Evolutionary conservation across 2,797 vertebrate species (phyloP).

Genomic region (Malurus splendens): DNA sequence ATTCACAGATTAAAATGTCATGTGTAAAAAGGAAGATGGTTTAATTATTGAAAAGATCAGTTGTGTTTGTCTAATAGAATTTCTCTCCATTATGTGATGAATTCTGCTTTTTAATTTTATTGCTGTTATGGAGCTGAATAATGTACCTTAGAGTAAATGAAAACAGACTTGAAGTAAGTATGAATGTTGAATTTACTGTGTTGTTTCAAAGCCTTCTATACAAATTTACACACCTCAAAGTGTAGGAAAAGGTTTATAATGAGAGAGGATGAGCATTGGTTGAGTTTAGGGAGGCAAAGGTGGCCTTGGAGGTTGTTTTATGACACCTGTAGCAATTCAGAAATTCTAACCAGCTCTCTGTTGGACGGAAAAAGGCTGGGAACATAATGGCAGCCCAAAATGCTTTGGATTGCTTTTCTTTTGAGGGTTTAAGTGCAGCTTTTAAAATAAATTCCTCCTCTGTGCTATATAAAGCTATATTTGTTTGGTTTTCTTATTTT

Average conservation of each 20-base stretch:
- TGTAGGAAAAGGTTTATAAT: not conserved
- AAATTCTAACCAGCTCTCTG: not conserved
- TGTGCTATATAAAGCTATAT: slow-evolving; percentile 2
- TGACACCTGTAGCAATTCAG: not conserved
- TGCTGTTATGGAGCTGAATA: not conserved
- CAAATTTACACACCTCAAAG: not conserved
- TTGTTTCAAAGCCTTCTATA: not conserved
- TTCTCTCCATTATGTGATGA: not conserved
- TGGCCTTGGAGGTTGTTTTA: not conserved
- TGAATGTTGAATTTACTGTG: not conserved
- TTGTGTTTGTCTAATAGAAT: not conserved
- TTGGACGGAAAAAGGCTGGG: not conserved
- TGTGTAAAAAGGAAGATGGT: not conserved
- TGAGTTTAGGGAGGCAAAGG: not conserved
- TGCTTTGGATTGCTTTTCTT: not conserved
- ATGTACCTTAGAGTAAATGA: not conserved
- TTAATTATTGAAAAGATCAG: not conserved
- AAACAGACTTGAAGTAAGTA: not conserved
- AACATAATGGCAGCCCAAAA: not conserved
- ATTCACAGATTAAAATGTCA: not conserved
- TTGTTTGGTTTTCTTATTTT: slow-evolving; percentile 23
- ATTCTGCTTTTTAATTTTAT: not conserved
- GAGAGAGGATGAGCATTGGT: not conserved
- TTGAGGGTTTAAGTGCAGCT: not conserved
- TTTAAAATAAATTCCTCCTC: slow-evolving; percentile 5